phyloP scores from a whole-genome alignment of 2,113 vertebrate genomes.

The Oenanthe oenanthe region DNA sequence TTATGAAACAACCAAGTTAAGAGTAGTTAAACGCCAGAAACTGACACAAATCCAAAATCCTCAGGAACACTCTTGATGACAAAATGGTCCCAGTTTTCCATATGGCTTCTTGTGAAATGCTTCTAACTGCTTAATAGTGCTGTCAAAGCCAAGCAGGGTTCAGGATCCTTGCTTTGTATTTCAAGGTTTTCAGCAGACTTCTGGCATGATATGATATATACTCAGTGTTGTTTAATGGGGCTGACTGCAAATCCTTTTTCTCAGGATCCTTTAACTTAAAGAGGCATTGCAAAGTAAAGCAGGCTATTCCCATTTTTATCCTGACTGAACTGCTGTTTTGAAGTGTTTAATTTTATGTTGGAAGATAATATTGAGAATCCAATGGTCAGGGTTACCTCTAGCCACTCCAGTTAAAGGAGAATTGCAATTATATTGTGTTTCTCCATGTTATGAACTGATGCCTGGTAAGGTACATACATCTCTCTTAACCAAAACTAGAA shows the following conservation, averaged over 20 bases:
- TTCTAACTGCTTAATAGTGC: not conserved
- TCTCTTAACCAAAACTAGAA: not conserved
- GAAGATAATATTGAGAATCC: not conserved
- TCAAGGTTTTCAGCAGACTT: not conserved
- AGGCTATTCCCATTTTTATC: not conserved
- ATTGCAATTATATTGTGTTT: not conserved
- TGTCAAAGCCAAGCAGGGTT: not conserved
- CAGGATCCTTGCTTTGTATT: not conserved
- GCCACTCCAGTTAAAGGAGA: not conserved
- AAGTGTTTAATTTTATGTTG: not conserved
- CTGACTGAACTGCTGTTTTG: not conserved
- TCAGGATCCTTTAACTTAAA: not conserved
- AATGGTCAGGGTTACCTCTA: not conserved
- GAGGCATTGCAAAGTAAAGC: not conserved
- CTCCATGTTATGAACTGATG: not conserved
- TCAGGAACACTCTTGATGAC: not conserved
- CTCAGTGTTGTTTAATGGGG: not conserved
- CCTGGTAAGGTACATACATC: accelerated
- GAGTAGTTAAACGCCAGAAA: not conserved
- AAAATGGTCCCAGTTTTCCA: not conserved
- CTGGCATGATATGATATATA: not conserved
- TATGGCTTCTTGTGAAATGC: accelerated
- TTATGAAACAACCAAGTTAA: not conserved
- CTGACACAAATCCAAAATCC: not conserved
- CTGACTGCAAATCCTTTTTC: not conserved